phyloP scores from a whole-genome alignment of 2,113 vertebrate genomes.

The Acrocephalus kingi region DNA sequence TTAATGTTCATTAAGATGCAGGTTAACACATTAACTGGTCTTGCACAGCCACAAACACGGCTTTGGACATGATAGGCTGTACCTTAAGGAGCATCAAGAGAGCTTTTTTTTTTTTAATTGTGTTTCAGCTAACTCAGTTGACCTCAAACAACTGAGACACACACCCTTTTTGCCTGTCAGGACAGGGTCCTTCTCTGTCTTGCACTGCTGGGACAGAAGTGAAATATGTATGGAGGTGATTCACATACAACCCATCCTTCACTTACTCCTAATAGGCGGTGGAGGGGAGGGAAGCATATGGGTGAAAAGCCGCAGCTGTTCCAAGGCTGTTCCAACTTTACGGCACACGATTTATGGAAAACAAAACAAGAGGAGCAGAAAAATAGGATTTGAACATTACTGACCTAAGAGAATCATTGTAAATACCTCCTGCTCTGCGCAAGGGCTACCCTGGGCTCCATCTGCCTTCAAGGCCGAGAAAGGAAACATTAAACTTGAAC shows the following conservation, averaged over 20 bases:
- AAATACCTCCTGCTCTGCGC: slow-evolving; percentile 10
- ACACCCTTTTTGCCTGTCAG: slow-evolving; percentile 61
- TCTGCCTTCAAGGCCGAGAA: slow-evolving; percentile 56
- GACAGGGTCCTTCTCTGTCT: slow-evolving; percentile 51
- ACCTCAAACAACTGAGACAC: slow-evolving; percentile 56
- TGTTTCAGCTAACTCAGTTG: slow-evolving; percentile 54
- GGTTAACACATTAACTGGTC: slow-evolving; percentile 4
- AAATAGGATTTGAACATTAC: background rate
- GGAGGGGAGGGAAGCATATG: background rate
- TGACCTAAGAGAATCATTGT: background rate
- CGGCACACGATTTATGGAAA: background rate
- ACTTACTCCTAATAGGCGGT: background rate
- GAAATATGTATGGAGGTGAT: slow-evolving; percentile 44
- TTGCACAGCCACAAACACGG: background rate
- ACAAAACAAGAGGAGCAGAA: slow-evolving; percentile 32
- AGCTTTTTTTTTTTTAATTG: background rate
- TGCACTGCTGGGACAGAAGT: slow-evolving; percentile 18
- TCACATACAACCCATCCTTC: slow-evolving; percentile 52
- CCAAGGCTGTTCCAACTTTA: slow-evolving; percentile 17
- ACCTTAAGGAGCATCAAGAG: slow-evolving; percentile 20
- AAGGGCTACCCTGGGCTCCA: slow-evolving; percentile 44
- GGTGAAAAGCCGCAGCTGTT: slow-evolving; percentile 42
- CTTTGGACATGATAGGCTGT: background rate
- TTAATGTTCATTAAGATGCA: slow-evolving; percentile 3
- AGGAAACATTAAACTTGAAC: slow-evolving; percentile 49